phyloP scores from a whole-genome alignment of 2,888 invertebrate genomes.

The Thereva nobilitata region DNA sequence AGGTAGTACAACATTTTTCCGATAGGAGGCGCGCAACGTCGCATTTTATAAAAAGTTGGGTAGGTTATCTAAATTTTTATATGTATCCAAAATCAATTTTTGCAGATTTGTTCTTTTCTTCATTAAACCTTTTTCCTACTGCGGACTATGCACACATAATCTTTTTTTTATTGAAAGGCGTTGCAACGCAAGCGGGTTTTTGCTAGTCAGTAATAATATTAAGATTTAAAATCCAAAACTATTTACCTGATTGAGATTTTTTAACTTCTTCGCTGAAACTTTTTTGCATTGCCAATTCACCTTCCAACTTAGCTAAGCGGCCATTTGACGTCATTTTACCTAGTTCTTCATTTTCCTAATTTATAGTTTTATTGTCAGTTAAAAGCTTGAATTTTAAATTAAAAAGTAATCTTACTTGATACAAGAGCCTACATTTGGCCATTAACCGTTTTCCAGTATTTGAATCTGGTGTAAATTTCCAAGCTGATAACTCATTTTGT shows the following conservation, averaged over 20 bases:
- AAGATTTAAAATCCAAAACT: conserved; percentile 12
- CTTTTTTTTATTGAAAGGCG: too few relatives aligned
- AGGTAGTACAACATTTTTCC: too few relatives aligned
- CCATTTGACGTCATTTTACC: conserved; percentile 96
- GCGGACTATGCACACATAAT: too few relatives aligned
- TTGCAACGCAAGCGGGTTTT: too few relatives aligned
- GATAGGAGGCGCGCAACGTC: too few relatives aligned
- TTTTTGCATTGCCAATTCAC: conserved; percentile 92
- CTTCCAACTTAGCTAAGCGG: conserved; percentile 91
- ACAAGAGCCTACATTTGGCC: conserved; percentile 93
- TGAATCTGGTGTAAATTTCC: conserved; percentile 99
- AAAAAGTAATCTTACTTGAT: conserved; percentile 63
- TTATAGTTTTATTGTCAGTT: conserved; percentile 9
- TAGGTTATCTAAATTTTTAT: too few relatives aligned
- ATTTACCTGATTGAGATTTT: conserved; percentile 88
- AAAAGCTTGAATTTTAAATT: neutral
- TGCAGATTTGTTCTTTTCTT: too few relatives aligned
- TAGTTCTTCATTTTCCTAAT: conserved; percentile 88
- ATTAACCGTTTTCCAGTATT: conserved; percentile 97
- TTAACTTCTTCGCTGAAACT: conserved; percentile 96
- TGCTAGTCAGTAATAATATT: conserved; percentile 23
- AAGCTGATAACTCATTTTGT: conserved; percentile 95
- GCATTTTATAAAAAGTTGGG: too few relatives aligned
- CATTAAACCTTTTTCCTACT: too few relatives aligned
- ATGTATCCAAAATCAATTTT: too few relatives aligned